Evolutionary conservation across 2,888 invertebrate genomes (phyloP), one percentile per base, ranked within the genome.

Genomic region (Hyalella azteca): DNA sequence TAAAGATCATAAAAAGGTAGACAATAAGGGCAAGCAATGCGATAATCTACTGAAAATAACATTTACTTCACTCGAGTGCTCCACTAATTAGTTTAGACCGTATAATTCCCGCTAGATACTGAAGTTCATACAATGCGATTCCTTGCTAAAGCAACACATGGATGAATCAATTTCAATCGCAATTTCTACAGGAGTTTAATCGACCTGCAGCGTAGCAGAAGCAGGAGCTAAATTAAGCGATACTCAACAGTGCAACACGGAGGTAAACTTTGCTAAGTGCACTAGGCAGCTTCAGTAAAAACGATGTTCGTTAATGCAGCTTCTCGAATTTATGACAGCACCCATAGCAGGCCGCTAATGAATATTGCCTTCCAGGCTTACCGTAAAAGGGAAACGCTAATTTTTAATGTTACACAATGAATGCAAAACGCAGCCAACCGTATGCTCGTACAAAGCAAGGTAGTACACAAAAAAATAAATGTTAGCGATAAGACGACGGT

Each of bases 331-430:
- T 54, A 26, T 26, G 54, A 13, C 54, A 22, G 29, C 54, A 54
- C 54, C n/a, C 54, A 54, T 54, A 54, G 54, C 54, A 11, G 54
- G 54, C 54, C 19, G 54, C 54, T 54, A 54, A 54, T 54, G 54
- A 54, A 54, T 54, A 54, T 54, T 54, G 54, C 54, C 22, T 11
- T 7, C 26, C 54, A 54, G 26, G 54, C 54, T 54, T 0, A 29
- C 54, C 54, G 29, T 13, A 26, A 54, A 54, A 22, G 54, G 54
- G 54, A 22, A 2, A 26, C 54, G 54, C 54, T 54, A 54, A 54
- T 54, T 54, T 54, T 54, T 54, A 54, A 29, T 13, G 54, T 54
- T 54, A 54, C 29, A 22, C 29, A 54, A 54, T 54, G 54, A 26
- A 54, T 26, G 54, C 54, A 54, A 19, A 54, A 26, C 4, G 54